These are phyloP conservation scores for Plectrocnemia conspersa DNA, from an alignment of 1,140 invertebrate genomes.

Conservation along the genomic window DNA sequence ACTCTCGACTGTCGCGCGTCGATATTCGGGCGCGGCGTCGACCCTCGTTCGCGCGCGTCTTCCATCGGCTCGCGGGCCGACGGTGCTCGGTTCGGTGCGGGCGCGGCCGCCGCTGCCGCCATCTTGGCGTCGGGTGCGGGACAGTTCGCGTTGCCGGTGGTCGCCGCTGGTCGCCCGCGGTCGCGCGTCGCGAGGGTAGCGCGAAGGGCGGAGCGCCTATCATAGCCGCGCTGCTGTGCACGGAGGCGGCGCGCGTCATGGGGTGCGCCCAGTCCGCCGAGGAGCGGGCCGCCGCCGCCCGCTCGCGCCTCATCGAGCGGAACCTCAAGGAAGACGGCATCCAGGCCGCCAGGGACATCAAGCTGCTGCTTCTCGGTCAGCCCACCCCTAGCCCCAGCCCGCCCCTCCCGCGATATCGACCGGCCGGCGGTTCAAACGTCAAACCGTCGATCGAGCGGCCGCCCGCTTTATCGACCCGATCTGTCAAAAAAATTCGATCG, in stretches of 20 bases:
- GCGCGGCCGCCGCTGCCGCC: constrained; percentile 14
- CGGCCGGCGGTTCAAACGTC: background rate
- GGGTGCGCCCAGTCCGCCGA: constrained; percentile 98
- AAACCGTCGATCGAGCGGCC: too few relatives aligned
- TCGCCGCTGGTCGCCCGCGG: constrained; percentile 8
- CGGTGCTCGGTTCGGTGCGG: constrained; percentile 8
- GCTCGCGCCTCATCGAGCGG: constrained; percentile 95
- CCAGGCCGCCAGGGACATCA: constrained; percentile 98
- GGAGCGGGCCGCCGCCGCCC: constrained; percentile 91
- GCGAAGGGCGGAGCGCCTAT: constrained; percentile 15
- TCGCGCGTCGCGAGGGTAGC: constrained; percentile 10
- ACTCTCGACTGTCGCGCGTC: background rate
- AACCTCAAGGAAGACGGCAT: constrained; percentile 98
- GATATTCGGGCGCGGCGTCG: background rate
- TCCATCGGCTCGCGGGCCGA: background rate
- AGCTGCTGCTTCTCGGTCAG: constrained; percentile 92
- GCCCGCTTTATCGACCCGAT: too few relatives aligned
- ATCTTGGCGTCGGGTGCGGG: constrained; percentile 19
- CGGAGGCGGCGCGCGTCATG: constrained; percentile 61
- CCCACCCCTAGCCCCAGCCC: too few relatives aligned
- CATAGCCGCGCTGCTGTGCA: constrained; percentile 30
- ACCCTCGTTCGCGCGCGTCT: background rate
- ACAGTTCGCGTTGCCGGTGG: too few relatives aligned
- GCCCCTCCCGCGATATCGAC: background rate
- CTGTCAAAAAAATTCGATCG: background rate